Evolutionary conservation across 2,888 invertebrate genomes (phyloP), one percentile per base, ranked within the genome.

Genomic region (Malthinus flaveolus): DNA sequence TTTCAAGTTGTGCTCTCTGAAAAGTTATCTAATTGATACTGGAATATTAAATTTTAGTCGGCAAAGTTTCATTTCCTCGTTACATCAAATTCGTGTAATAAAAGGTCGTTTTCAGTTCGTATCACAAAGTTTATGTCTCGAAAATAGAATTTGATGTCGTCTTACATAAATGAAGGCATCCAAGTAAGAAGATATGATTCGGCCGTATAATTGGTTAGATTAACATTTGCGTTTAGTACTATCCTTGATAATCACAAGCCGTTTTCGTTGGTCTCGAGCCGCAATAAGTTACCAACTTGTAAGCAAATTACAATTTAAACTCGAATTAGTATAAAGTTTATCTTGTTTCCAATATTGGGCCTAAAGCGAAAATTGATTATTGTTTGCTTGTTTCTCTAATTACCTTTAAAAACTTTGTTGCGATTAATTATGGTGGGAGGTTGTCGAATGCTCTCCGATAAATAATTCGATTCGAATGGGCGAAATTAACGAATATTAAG

Each of bases 191-290:
- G 56, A 46, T 47, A 51, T 49, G 35, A 33, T 45, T 45, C 36
- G 36, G 46, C 44, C 33, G 44, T 44, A 56, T 56, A 56, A 56
- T 56, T 56, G 56, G 50, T 50, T 56, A 50, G 44, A 56, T 56
- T 56, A 56, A 56, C 56, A 56, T 50, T 50, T 37, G 49, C 56
- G 50, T 61, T 23, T 61, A 61, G 52, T 54, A n/a, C n/a, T n/a
- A 51, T 81, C 81, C 80, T 77, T 79, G 81, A 82, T 81, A 81
- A 82, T 81, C 81, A 80, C 81, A 79, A 76, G 75, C 76, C 75
- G 5, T 23, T 23, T 23, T 23, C 23, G 79, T 81, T 81, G 39
- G 39, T 42, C 81, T 81, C 80, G 80, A 80, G 78, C 79, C 76
- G 78, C 80, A 80, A 80, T 81, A 81, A 81, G 79, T 80, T 78